Evolutionary conservation across 2,113 vertebrate species (phyloP).

Genomic region (Ctenomys sociabilis): DNA sequence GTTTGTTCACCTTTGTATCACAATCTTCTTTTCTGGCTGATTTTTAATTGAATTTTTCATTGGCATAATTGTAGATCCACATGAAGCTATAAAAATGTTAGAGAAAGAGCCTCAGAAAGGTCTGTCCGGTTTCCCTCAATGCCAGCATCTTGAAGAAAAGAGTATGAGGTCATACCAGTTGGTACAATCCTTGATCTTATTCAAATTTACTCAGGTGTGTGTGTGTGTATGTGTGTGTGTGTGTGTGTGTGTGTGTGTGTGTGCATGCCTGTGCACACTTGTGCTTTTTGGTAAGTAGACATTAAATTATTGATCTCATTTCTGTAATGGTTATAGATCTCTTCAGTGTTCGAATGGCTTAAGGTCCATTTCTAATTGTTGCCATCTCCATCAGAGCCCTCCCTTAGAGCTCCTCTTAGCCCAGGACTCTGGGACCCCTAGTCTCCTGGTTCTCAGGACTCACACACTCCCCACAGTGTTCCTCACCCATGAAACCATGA

Average conservation of each 20-base stretch:
- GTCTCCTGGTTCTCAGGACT: not conserved
- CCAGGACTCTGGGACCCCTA: not conserved
- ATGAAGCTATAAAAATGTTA: not conserved
- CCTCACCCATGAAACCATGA: not conserved
- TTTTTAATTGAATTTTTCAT: slow-evolving; percentile 47
- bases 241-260: not conserved
- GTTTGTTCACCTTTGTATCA: slow-evolving; percentile 46
- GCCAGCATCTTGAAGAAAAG: not conserved
- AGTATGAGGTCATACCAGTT: not conserved
- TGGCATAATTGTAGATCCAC: not conserved
- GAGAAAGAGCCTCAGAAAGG: not conserved
- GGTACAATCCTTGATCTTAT: not conserved
- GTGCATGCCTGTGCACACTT: no score
- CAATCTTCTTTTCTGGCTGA: slow-evolving; percentile 51
- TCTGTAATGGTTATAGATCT: not conserved
- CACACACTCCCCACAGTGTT: not conserved
- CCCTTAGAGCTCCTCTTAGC: not conserved
- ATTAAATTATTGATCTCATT: slow-evolving; percentile 7
- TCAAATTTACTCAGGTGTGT: not conserved
- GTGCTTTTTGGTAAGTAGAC: not conserved
- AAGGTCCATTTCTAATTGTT: not conserved
- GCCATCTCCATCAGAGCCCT: not conserved
- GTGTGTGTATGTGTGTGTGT: not conserved
- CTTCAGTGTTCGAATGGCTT: slow-evolving; percentile 5
- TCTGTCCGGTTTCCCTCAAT: not conserved